Percentiles rank a stretch among this genome's conserved stretches.
Evolutionary conservation across 2,888 invertebrate species (phyloP).

Genomic region (Frankliniella intonsa): DNA sequence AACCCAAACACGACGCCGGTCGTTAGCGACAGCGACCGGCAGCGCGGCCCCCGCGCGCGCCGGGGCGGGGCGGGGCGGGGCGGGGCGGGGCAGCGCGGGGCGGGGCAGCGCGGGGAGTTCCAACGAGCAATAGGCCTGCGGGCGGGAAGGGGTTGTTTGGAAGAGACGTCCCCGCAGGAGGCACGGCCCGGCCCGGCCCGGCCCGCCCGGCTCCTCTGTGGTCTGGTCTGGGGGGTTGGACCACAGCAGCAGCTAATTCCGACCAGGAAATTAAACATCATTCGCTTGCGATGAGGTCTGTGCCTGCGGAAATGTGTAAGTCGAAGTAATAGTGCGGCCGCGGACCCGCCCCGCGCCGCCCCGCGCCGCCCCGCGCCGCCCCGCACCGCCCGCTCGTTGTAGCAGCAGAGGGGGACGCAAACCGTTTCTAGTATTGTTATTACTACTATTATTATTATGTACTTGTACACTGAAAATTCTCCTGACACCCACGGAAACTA

Average conservation of each 20-base stretch:
- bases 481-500: too few species aligned
- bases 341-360: not conserved
- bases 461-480: too few species aligned
- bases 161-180: not conserved
- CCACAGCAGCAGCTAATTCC: not conserved
- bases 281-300: conserved; percentile 6
- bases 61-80: not conserved
- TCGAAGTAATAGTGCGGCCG: not conserved
- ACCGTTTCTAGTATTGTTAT: too few species aligned
- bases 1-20: too few species aligned
- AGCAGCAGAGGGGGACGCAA: not conserved
- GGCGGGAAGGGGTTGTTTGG: too few species aligned
- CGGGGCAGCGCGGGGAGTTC: not conserved
- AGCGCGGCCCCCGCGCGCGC: too few species aligned
- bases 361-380: too few species aligned
- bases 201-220: too few species aligned
- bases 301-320: conserved; percentile 7
- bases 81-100: not conserved
- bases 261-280: conserved; percentile 11
- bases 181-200: not conserved
- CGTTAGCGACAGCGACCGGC: too few species aligned
- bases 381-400: not conserved
- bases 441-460: too few species aligned
- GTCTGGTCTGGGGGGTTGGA: too few species aligned
- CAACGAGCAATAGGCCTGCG: too few species aligned